These are phyloP conservation scores for Globicephala melas DNA, from an alignment of 2,113 vertebrate species.

Conservation along the genomic window DNA sequence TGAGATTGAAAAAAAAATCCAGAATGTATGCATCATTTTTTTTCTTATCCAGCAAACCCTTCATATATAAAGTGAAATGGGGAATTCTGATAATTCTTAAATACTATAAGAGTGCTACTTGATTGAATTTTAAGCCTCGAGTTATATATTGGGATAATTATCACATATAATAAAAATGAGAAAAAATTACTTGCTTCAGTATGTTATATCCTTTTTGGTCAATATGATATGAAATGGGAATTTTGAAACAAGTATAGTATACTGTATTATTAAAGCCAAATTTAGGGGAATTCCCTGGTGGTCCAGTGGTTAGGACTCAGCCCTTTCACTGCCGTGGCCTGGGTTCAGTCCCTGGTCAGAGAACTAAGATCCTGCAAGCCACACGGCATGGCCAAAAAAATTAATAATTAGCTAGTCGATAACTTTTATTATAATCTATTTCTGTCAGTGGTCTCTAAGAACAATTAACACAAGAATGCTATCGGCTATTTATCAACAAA, in stretches of 20 bases:
- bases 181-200: background rate
- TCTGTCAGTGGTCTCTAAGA: background rate
- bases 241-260: background rate
- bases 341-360: background rate
- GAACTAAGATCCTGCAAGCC: background rate
- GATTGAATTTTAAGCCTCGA: background rate
- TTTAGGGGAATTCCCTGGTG: background rate
- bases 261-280: background rate
- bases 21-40: background rate
- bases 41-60: background rate
- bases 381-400: background rate
- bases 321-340: background rate
- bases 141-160: background rate
- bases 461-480: background rate
- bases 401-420: background rate
- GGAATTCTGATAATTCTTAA: background rate
- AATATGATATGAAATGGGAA: background rate
- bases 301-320: background rate
- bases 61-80: background rate
- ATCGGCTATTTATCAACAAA: background rate
- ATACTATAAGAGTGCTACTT: background rate
- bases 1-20: background rate
- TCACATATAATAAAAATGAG: background rate
- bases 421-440: background rate
- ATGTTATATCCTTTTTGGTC: background rate